These are phyloP conservation scores for Tethya wilhelma DNA, from an alignment of 37 sponge, comb jelly and placozoan genomes.

Conservation along the genomic window DNA sequence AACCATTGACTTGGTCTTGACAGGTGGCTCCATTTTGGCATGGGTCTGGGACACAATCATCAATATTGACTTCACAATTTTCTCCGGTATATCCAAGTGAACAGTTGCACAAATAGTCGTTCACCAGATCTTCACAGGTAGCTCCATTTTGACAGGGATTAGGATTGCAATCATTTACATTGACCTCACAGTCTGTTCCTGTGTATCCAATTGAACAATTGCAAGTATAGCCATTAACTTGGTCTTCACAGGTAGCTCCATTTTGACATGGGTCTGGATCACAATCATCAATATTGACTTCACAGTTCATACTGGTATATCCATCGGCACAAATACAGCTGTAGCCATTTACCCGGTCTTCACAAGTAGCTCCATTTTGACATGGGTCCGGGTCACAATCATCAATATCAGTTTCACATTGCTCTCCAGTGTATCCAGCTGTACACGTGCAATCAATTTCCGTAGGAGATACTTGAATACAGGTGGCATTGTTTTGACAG, in stretches of 20 bases:
- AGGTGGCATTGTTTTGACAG: conserved; percentile 59
- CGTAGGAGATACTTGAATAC: background rate
- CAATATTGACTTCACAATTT: conserved; percentile 10
- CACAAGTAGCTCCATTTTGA: conserved; percentile 46
- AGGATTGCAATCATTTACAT: conserved; percentile 35
- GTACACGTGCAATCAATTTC: conserved; percentile 45
- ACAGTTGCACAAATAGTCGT: conserved; percentile 38
- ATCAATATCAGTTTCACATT: conserved; percentile 54
- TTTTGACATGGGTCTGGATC: conserved; percentile 46
- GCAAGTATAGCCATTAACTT: conserved; percentile 47
- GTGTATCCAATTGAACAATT: conserved; percentile 63
- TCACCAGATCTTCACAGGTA: conserved; percentile 17
- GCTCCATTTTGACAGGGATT: conserved; percentile 54
- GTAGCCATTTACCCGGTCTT: conserved; percentile 25
- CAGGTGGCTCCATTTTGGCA: conserved; percentile 61
- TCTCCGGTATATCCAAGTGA: conserved; percentile 38
- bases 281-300: conserved; percentile 63
- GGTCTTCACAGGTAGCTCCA: conserved; percentile 32
- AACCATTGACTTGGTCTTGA: background rate
- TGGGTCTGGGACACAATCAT: conserved; percentile 17
- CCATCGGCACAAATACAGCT: conserved; percentile 53
- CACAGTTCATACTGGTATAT: conserved; percentile 57
- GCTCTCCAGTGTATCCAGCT: conserved; percentile 59
- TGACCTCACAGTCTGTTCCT: conserved; percentile 42
- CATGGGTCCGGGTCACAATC: conserved; percentile 50